phyloP scores from a whole-genome alignment of 2,797 vertebrate species.

The Coilia nasus region DNA sequence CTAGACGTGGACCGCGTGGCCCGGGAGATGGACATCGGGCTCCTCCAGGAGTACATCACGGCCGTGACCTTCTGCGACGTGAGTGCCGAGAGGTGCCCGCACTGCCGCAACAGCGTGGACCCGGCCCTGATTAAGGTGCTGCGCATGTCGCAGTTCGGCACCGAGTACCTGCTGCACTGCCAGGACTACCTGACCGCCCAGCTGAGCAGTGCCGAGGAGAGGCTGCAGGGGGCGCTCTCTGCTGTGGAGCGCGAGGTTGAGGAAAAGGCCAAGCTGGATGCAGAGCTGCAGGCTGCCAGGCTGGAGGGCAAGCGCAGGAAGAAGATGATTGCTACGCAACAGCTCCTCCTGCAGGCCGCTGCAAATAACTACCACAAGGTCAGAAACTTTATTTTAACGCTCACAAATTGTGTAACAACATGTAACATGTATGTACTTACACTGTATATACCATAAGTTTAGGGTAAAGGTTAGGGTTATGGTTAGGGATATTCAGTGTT shows the following conservation, averaged over 20 bases:
- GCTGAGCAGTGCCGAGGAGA: slow-evolving; percentile 60
- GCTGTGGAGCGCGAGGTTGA: slow-evolving; percentile 58
- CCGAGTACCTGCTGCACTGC: slow-evolving; percentile 77
- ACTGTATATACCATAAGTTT: no score
- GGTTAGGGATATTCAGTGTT: no score
- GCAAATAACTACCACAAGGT: slow-evolving; percentile 72
- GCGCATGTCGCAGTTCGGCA: slow-evolving; percentile 78
- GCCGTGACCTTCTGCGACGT: slow-evolving; percentile 73
- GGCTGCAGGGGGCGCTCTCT: slow-evolving; percentile 57
- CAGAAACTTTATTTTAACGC: neutral
- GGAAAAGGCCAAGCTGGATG: slow-evolving; percentile 57
- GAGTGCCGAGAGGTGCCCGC: slow-evolving; percentile 68
- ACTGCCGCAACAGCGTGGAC: slow-evolving; percentile 70
- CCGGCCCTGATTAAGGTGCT: slow-evolving; percentile 73
- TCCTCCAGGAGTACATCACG: slow-evolving; percentile 73
- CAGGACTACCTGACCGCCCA: slow-evolving; percentile 70
- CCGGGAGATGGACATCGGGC: slow-evolving; percentile 69
- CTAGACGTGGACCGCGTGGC: slow-evolving; percentile 74
- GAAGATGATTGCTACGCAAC: slow-evolving; percentile 71
- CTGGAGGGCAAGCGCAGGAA: slow-evolving; percentile 72
- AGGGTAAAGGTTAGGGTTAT: no score
- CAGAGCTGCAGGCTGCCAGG: slow-evolving; percentile 61
- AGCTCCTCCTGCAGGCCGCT: slow-evolving; percentile 70
- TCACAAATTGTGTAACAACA: no score
- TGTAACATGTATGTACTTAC: no score